These are phyloP conservation scores for Eublepharis macularius DNA, from an alignment of 2,113 vertebrate species.

Conservation along the genomic window DNA sequence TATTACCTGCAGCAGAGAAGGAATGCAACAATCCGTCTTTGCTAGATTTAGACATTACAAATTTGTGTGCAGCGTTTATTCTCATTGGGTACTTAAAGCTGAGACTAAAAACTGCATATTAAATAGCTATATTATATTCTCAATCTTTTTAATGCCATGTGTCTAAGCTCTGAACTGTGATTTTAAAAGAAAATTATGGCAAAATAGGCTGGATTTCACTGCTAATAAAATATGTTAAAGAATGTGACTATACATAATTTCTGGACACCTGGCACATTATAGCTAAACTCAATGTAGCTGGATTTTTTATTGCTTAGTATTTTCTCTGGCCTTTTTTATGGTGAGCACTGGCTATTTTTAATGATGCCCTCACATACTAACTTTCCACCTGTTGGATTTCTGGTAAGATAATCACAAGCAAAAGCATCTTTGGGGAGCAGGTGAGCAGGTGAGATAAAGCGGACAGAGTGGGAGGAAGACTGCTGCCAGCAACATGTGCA, in stretches of 20 bases:
- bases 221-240: slow-evolving; percentile 18
- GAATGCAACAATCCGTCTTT: slow-evolving; percentile 24
- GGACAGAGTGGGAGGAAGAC: too few species aligned
- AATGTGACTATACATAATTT: slow-evolving; percentile 35
- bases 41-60: slow-evolving; percentile 15
- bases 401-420: neutral
- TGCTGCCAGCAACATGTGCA: neutral
- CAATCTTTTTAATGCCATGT: slow-evolving; percentile 25
- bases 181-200: slow-evolving; percentile 37
- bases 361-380: neutral
- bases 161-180: slow-evolving; percentile 17
- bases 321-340: slow-evolving; percentile 15
- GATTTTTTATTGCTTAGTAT: slow-evolving; percentile 21
- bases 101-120: slow-evolving; percentile 28
- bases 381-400: neutral
- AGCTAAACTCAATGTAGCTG: slow-evolving; percentile 34
- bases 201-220: slow-evolving; percentile 25
- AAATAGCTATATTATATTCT: slow-evolving; percentile 21
- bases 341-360: neutral
- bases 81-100: slow-evolving; percentile 10
- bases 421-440: too few species aligned
- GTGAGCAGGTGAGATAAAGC: too few species aligned
- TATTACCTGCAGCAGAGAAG: neutral
- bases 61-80: slow-evolving; percentile 32
- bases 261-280: neutral